Percentiles rank a stretch among this genome's conserved stretches.
phyloP scores from a whole-genome alignment of 2,113 vertebrate species.

The Sinosuthora webbiana region DNA sequence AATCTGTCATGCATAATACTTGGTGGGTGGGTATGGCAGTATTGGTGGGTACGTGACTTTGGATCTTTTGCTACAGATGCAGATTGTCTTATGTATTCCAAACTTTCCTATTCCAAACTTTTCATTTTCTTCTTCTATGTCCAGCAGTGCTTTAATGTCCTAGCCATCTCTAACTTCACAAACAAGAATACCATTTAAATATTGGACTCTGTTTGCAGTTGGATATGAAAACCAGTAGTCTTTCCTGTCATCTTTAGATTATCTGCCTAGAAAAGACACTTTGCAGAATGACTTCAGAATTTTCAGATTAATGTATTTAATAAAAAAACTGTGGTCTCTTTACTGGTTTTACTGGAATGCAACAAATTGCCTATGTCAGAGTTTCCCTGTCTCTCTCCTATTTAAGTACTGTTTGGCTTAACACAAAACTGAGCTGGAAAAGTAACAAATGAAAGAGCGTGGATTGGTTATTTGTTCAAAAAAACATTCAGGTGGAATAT shows the following conservation, averaged over 20 bases:
- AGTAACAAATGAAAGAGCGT: neutral
- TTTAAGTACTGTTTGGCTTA: neutral
- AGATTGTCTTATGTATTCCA: neutral
- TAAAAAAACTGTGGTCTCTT: neutral
- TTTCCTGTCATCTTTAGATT: neutral
- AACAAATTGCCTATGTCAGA: neutral
- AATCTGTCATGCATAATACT: neutral
- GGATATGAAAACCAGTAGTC: neutral
- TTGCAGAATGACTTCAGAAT: neutral
- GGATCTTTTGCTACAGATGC: neutral
- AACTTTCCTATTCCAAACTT: neutral
- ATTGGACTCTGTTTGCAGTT: neutral
- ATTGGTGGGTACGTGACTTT: neutral
- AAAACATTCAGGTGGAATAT: neutral
- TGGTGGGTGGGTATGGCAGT: neutral
- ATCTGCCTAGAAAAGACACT: neutral
- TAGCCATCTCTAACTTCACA: neutral
- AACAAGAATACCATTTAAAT: neutral
- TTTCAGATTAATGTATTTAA: neutral
- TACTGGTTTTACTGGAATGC: neutral
- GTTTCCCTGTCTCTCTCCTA: neutral
- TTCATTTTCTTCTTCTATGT: neutral
- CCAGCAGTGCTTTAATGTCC: neutral
- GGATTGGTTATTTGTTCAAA: neutral
- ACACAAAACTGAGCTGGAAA: neutral